Evolutionary conservation across 2,113 vertebrate genomes (phyloP).

Genomic region (Puffinus mauretanicus): DNA sequence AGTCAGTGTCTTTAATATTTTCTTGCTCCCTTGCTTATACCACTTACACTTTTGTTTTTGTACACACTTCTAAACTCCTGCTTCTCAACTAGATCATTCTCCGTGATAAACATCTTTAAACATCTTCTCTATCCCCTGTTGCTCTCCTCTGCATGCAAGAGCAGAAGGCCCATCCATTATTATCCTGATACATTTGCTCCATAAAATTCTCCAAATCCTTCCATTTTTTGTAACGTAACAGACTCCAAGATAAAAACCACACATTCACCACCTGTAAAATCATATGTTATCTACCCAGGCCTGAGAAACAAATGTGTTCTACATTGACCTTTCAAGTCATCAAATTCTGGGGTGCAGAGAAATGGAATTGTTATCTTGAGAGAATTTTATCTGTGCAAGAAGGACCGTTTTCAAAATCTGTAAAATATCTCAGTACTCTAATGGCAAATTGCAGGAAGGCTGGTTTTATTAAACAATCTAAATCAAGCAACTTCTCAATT

Average conservation of each 20-base stretch:
- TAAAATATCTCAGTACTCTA: background rate
- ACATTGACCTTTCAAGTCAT: background rate
- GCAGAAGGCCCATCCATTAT: background rate
- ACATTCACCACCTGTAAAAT: background rate
- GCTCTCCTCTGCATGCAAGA: background rate
- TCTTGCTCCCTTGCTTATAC: background rate
- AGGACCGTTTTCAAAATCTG: background rate
- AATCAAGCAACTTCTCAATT: background rate
- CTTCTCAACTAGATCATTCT: background rate
- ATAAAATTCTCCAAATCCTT: background rate
- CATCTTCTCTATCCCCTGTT: background rate
- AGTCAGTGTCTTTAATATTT: background rate
- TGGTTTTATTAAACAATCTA: background rate
- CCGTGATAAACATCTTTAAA: background rate
- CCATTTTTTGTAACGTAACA: background rate
- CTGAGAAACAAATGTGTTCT: background rate
- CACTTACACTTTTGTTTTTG: background rate
- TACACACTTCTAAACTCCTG: background rate
- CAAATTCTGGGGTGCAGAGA: background rate
- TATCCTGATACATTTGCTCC: background rate
- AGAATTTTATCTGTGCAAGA: background rate
- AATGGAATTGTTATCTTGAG: background rate
- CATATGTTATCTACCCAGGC: background rate
- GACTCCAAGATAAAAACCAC: background rate
- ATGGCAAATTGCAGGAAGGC: background rate